Evolutionary conservation across 2,888 invertebrate species (phyloP), one percentile per base, ranked within the genome.

Genomic region (Mythimna albipuncta): DNA sequence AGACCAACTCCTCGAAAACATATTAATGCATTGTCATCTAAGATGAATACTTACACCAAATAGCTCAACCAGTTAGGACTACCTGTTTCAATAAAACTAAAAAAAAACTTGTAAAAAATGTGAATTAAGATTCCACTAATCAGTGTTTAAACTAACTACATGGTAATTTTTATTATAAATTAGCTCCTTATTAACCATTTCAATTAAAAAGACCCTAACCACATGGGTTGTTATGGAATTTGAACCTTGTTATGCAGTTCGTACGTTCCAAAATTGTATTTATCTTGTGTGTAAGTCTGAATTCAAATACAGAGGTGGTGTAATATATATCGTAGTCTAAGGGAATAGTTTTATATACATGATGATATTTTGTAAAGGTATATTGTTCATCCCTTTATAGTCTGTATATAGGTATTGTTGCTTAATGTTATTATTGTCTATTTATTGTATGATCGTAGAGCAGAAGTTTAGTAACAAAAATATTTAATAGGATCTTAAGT

Each of bases 311-410:
- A 47, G 19, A 52, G 50, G 35, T 52, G 35, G 19, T 62, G 16
- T 44, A 41, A 61, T 67, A 61, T 57, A 44, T 68, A 64, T 52
- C 9, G n/a, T 77, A 65, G 10, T 26, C 32, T 62, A 63, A 35
- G 62, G 59, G 55, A 52, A 55, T 61, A 44, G 32, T 44, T 68
- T 52, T 65, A 47, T 44, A 66, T 26, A 52, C 10, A 67, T 50
- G 16, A 70, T 81, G 63, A 76, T 81, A 77, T 77, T 69, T 72
- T 65, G 9, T 55, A 50, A 55, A 65, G 73, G 55, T 72, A 79
- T 79, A 44, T 63, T 79, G 52, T 80, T 61, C 55, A 65, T 65
- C 63, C 38, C 63, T 61, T 63, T 50, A 55, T 58, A 68, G 58
- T 69, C 41, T 72, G 62, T 71, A 67, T 64, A 32, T 50, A 41